phyloP scores from a whole-genome alignment of 2,797 vertebrate species.

The Paramormyrops hopkinsi region DNA sequence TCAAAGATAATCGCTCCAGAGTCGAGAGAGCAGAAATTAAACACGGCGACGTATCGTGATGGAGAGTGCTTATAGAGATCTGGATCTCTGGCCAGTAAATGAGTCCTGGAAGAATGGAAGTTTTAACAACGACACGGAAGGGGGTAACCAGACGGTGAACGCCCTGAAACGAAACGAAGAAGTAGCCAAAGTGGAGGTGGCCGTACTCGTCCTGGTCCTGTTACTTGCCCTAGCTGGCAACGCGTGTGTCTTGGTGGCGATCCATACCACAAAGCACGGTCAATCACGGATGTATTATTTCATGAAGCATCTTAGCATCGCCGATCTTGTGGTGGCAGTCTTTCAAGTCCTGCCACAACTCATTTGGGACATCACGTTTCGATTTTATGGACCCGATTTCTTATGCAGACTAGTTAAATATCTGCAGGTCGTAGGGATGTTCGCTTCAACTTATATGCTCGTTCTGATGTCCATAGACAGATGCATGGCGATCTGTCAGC shows the following conservation, averaged over 20 bases:
- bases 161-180: slow-evolving; percentile 84
- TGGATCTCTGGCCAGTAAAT: slow-evolving; percentile 40
- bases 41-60: background rate
- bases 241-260: slow-evolving; percentile 82
- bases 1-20: background rate
- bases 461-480: slow-evolving; percentile 94
- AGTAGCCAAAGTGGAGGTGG: slow-evolving; percentile 89
- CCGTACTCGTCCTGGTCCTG: slow-evolving; percentile 80
- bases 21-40: background rate
- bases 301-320: slow-evolving; percentile 97
- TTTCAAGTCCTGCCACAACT: slow-evolving; percentile 97
- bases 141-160: slow-evolving; percentile 63
- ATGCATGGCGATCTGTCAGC: slow-evolving; percentile 89
- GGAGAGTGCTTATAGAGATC: background rate
- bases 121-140: slow-evolving; percentile 45
- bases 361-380: slow-evolving; percentile 97
- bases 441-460: slow-evolving; percentile 97
- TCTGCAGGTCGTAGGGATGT: slow-evolving; percentile 95
- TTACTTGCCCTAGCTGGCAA: slow-evolving; percentile 86
- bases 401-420: slow-evolving; percentile 91
- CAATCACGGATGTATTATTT: slow-evolving; percentile 96
- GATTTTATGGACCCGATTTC: slow-evolving; percentile 88
- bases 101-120: slow-evolving; percentile 52
- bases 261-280: slow-evolving; percentile 79
- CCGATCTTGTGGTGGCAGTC: slow-evolving; percentile 88